These are phyloP conservation scores for Eciton burchellii DNA, from an alignment of 1,140 invertebrate species.

Conservation along the genomic window DNA sequence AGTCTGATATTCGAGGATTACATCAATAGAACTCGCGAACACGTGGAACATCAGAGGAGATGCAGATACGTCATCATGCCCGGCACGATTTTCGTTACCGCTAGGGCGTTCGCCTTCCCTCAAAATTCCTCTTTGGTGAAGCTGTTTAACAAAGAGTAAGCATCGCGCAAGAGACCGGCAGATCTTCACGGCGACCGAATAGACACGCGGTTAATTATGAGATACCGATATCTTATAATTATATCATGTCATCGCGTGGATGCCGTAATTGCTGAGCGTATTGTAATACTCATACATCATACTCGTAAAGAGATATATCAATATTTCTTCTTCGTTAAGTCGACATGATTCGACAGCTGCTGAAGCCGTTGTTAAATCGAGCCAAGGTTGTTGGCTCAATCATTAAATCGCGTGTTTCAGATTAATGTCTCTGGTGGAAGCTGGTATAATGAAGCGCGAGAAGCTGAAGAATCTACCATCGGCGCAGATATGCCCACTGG, in stretches of 20 bases:
- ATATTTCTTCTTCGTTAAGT: not conserved
- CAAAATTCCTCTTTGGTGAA: constrained; percentile 86
- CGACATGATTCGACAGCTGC: not conserved
- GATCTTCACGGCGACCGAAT: not conserved
- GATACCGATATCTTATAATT: too few relatives aligned
- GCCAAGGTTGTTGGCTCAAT: not conserved
- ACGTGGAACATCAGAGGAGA: constrained; percentile 87
- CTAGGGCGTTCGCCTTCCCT: constrained; percentile 90
- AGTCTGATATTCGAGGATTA: constrained; percentile 90
- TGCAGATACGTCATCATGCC: constrained; percentile 91
- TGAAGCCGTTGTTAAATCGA: too few relatives aligned
- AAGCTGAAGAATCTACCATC: constrained; percentile 88
- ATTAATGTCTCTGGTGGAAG: constrained; percentile 88
- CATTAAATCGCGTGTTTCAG: constrained; percentile 84
- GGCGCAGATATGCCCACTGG: constrained; percentile 91
- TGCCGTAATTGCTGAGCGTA: too few relatives aligned
- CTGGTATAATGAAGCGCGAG: constrained; percentile 90
- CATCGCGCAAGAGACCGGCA: not conserved
- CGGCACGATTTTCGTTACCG: constrained; percentile 87
- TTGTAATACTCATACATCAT: too few relatives aligned
- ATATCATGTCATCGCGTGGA: too few relatives aligned
- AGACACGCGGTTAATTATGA: not conserved
- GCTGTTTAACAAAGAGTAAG: constrained; percentile 88
- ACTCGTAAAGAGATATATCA: too few relatives aligned
- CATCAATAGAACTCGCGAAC: constrained; percentile 86